Evolutionary conservation across 2,113 vertebrate species (phyloP), one percentile per base, ranked within the genome.

Genomic region (Sapajus apella): DNA sequence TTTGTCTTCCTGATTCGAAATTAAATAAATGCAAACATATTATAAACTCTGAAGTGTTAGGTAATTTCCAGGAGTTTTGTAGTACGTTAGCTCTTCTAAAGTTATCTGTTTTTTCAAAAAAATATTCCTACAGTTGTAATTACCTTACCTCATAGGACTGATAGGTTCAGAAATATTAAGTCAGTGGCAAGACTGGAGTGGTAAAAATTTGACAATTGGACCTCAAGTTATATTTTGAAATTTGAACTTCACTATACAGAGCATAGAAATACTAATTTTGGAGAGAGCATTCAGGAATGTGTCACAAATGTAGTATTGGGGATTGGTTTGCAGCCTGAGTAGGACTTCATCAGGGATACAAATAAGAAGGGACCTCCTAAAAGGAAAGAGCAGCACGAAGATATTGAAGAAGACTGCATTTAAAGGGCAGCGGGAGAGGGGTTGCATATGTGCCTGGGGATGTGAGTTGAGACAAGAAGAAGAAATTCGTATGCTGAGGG

Each of bases 41-140:
- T 83, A 40, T 88, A 91, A 82, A 73, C 2, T 79, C 16, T 61
- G 27, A 83, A 64, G 50, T 68, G 14, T 50, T 75, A 73, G 13
- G 25, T 81, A 85, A 96, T 94, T 86, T 81, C 25, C 43, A 95
- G n/a, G 18, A 21, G 40, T 85, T 52, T 75, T 80, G 30, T 79
- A 89, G 11, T 25, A 1, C 20, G 23, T 35, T 50, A 75, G 32
- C 14, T 47, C 35, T 91, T 50, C 52, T 23, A 52, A 97, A 77
- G 43, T 37, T 93, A 61, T 55, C 56, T 82, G 16, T 35, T 35
- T 79, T 73, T 77, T 72, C 72, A 84, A 45, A 79, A 84, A 35
- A 35, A 68, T 70, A 84, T 55, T 84, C 32, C 6, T 40, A 30
- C 2, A 37, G 21, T 73, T 87, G 37, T 79, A 47, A 77, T 56